phyloP scores from a whole-genome alignment of 2,888 invertebrate species.

The Drosophila ezoana region DNA sequence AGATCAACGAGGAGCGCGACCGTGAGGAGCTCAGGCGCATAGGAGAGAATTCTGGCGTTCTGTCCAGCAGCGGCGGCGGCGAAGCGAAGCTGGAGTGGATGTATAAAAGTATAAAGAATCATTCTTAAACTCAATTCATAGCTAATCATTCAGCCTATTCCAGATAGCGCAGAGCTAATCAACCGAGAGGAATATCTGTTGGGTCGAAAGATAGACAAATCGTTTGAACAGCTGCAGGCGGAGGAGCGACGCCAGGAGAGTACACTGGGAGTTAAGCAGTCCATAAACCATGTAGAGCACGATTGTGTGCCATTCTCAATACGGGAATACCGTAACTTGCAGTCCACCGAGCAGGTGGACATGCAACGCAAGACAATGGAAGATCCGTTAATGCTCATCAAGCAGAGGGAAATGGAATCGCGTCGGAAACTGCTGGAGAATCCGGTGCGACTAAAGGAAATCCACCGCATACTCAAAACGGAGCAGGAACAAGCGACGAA shows the following conservation, averaged over 20 bases:
- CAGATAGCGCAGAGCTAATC: constrained; percentile 81
- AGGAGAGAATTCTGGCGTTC: constrained; percentile 86
- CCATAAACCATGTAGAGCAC: constrained; percentile 89
- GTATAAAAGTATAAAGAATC: constrained; percentile 88
- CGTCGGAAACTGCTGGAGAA: constrained; percentile 94
- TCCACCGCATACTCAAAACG: constrained; percentile 91
- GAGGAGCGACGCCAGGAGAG: constrained; percentile 85
- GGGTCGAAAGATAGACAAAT: constrained; percentile 91
- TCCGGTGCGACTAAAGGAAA: constrained; percentile 94
- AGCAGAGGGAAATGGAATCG: constrained; percentile 95
- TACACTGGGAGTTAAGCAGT: constrained; percentile 83
- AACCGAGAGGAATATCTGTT: constrained; percentile 95
- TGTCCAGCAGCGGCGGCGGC: constrained; percentile 85
- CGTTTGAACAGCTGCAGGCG: constrained; percentile 88
- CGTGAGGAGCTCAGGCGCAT: constrained; percentile 88
- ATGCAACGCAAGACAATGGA: constrained; percentile 95
- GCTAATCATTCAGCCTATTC: neutral
- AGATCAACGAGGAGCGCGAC: constrained; percentile 89
- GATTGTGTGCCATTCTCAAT: constrained; percentile 92
- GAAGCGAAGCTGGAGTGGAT: constrained; percentile 92
- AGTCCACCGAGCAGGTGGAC: constrained; percentile 91
- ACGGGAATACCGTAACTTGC: constrained; percentile 85
- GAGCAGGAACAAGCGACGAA: constrained; percentile 84
- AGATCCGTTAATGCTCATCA: constrained; percentile 96
- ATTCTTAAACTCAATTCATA: neutral